Conservation (phyloP, 2,888 invertebrate genomes). For the Drosophila yooni region DNA sequence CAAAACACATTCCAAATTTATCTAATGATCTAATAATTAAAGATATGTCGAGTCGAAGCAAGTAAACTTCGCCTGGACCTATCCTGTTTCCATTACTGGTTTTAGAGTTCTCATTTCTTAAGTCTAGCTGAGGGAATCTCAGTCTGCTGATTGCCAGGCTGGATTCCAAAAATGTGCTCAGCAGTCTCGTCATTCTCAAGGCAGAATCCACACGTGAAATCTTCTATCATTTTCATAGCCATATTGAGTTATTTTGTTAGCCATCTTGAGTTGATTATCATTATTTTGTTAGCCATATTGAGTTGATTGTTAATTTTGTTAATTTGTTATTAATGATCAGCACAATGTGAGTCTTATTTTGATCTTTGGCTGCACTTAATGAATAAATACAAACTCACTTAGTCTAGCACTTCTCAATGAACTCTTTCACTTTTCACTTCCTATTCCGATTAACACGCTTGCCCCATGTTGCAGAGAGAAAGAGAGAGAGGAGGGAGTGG, state of each 20-base stretch:
- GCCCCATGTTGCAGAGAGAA: neutral
- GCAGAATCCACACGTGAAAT: neutral
- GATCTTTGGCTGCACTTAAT: constrained; percentile 8
- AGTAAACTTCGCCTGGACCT: rapidly evolving
- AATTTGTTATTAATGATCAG: neutral
- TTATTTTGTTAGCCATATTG: neutral
- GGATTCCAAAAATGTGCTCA: neutral
- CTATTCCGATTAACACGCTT: constrained; percentile 38
- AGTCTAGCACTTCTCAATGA: constrained; percentile 28
- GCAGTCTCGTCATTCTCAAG: neutral
- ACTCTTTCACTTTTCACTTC: constrained; percentile 42
- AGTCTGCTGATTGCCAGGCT: rapidly evolving
- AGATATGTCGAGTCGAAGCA: neutral
- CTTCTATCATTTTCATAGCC: neutral
- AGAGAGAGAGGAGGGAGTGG: rapidly evolving
- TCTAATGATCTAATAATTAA: no score
- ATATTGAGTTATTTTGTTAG: neutral
- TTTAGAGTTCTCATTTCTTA: neutral
- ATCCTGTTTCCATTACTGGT: neutral
- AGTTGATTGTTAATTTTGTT: neutral
- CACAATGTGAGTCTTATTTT: neutral
- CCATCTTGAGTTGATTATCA: neutral
- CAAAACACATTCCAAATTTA: neutral
- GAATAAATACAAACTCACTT: constrained; percentile 8
- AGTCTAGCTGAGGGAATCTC: neutral